Base-by-base conservation (phyloP, 2,888 invertebrate species). In the Acleris laterana region DNA sequence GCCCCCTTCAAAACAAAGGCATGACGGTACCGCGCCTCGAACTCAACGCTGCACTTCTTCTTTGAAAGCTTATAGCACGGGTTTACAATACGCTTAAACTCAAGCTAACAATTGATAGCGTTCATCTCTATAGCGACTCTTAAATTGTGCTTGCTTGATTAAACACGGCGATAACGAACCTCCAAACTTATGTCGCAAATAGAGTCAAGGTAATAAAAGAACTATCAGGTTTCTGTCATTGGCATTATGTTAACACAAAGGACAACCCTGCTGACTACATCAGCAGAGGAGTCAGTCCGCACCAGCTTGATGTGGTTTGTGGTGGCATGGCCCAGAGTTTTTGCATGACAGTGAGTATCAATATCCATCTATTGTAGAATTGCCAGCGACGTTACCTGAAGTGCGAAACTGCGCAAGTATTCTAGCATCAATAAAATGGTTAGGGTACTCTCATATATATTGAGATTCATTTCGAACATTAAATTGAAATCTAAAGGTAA, bases 231-330 rank as follows among this genome's bases (percentile, higher is more conserved):
- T 20, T 49, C 5, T 70, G 56, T 13, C 11, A 7, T 9, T 72
- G 70, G 69, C 19, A 38, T 5, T 69, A 70, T 49, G 62, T 70
- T 4, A 19, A 49, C 5, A 55, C 63, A 1, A 16, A 49, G 7
- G 68, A 68, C 6, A 72, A 72, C 51, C 70, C 69, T 17, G 71
- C 68, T n/a, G 71, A 70, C 25, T 58, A 16, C 9, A 38, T 69
- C 5, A 62, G 58, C 50, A 55, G 71, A 48, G 71, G 70, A 7
- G 48, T 68, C 16, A 28, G 19, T 13, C 70, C 70, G 7, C 22
- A 62, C 0, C 58, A 51, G 11, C 48, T 71, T 7, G 5, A 6
- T n/a, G 17, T 42, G 7, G 17, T 2, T 20, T 69, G 4, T 71
- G 70, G 71, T 69, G 61, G 60, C 5, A 52, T 44, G 64, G 58